These are phyloP conservation scores for Monopterus albus DNA, from an alignment of 2,113 vertebrate genomes.

Conservation along the genomic window DNA sequence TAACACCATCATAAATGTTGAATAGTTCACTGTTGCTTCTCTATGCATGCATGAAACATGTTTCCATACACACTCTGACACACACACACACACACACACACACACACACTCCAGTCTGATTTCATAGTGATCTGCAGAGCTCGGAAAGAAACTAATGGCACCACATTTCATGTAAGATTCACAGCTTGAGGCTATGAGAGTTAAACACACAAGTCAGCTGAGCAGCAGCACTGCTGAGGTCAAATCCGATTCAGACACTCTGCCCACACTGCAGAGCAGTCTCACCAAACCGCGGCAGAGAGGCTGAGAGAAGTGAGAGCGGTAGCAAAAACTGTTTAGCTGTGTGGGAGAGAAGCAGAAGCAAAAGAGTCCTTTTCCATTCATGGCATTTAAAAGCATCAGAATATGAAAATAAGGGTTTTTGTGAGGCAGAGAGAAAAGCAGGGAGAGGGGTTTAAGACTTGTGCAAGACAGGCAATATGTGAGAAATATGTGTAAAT, in stretches of 20 bases:
- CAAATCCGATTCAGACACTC: constrained; percentile 69
- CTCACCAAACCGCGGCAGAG: constrained; percentile 52
- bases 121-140: constrained; percentile 2
- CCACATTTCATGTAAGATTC: constrained; percentile 51
- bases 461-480: not conserved
- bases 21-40: not conserved
- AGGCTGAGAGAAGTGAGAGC: constrained; percentile 5
- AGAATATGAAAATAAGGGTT: not conserved
- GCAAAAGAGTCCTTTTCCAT: constrained; percentile 43
- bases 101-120: constrained; percentile 12
- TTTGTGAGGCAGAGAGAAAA: constrained; percentile 4
- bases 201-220: constrained; percentile 61
- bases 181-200: constrained; percentile 28
- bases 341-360: constrained; percentile 60
- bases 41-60: constrained; percentile 5
- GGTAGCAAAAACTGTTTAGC: constrained; percentile 19
- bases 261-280: constrained; percentile 71
- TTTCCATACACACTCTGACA: not conserved
- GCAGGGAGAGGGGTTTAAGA: not conserved
- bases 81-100: no score
- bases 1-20: not conserved
- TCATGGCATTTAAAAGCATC: constrained; percentile 39
- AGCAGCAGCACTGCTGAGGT: constrained; percentile 56
- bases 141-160: constrained; percentile 31
- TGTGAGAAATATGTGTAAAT: not conserved